Evolutionary conservation across 2,888 invertebrate genomes (phyloP), one percentile per base, ranked within the genome.

Genomic region (Norana najaformis): DNA sequence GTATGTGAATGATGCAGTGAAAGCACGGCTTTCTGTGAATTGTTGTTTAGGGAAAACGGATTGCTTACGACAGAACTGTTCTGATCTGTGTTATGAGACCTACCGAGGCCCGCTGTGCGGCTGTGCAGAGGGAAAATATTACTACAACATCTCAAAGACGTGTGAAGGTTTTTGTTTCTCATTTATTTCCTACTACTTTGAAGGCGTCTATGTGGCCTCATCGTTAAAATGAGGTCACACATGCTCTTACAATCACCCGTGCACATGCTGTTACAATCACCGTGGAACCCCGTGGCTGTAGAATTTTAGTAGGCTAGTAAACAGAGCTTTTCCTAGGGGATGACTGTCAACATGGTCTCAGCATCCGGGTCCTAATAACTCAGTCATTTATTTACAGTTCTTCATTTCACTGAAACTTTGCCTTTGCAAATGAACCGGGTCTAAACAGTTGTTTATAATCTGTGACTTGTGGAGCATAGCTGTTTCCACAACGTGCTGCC

Each of bases 91-190:
- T 34, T 89, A 53, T 37, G 47, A 89, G 89, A 89, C 89, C 30
- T 37, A 36, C 53, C 36, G 41, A 36, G 53, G 39, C 18, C 89
- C 83, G 14, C 41, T 83, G 1, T 90, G 90, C 30, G 88, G 88
- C 47, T 90, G 90, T 34, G 88, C 37, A 16, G 39, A 88, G 35
- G 90, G 90, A n/a, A 36, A n/a, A 30, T 88, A 34, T 47, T 89
- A 69, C 83, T 83, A 89, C 83, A 39, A 69, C 83, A 82, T 38
- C 41, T n/a, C 83, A 23, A 37, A 83, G 30, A 41, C 35, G n/a
- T 89, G 89, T 39, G 82, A 89, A 89, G 89, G 89, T 85, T 36
- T 85, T 69, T 69, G 69, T 69, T 69, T 69, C 69, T 69, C 69
- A 13, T 69, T 69, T 69, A 69, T n/a, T 69, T 69, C 69, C 69